Base-by-base conservation (phyloP, 2,113 vertebrate genomes). In the Tiliqua scincoides region DNA sequence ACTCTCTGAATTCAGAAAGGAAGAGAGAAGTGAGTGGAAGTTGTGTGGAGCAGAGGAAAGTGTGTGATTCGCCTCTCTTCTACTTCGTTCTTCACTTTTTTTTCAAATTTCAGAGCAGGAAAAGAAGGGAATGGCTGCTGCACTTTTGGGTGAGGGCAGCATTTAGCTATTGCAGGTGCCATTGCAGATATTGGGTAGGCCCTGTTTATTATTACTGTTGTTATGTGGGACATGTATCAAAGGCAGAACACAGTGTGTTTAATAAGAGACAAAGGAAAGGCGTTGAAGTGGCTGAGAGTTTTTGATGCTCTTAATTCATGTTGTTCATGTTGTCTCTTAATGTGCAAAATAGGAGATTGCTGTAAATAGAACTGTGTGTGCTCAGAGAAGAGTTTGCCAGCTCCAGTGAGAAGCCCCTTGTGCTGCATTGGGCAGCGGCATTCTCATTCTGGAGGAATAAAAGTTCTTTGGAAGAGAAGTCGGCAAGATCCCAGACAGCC, bases 401-500 rank as follows among this genome's bases (percentile, higher is more conserved):
- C 2, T 0, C 0, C 0, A 21, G 84, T 2, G n/a, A 86, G 77
- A 73, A 80, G 71, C 73, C 74, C 35, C 35, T 2, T 25, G 87
- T 11, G 11, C 54, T 48, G 12, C 43, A 23, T 72, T 52, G 81
- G 82, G 65, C 77, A 52, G 72, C 85, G 63, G 77, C 40, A 27
- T 83, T 72, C 68, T 65, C 0, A 0, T 65, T 63, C 43, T 81
- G 85, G 17, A 63, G 75, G 1, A 57, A 25, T 25, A 0, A 17
- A 54, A 79, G 86, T 23, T 17, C 10, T 0, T 0, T 17, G 32
- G 0, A 71, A n/a, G 21, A n/a, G 81, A 84, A 17, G 35, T 2
- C 40, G 2, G 52, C 0, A 14, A 1, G 20, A 0, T 4, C 83
- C 57, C 0, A 1, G 78, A 30, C 68, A 4, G 35, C 79, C 1